These are phyloP conservation scores for Chalcosyrphus nemorum DNA, from an alignment of 2,888 invertebrate genomes.

Conservation along the genomic window DNA sequence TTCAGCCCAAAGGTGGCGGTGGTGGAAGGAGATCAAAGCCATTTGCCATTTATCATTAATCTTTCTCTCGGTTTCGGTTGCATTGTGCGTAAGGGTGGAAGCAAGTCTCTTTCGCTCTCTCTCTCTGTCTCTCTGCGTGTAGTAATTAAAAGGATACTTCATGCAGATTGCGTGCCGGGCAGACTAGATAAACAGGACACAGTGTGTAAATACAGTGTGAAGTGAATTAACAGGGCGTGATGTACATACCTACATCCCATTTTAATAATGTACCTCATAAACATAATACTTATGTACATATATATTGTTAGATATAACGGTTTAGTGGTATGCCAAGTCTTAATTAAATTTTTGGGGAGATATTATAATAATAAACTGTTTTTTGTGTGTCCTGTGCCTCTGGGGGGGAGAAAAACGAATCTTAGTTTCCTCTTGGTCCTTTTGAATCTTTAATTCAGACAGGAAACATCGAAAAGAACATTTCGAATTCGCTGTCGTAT, in stretches of 20 bases:
- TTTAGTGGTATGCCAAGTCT: constrained; percentile 51
- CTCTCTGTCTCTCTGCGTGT: not conserved
- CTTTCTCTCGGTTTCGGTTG: constrained; percentile 15
- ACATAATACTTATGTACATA: not conserved
- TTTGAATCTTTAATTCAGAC: constrained; percentile 46
- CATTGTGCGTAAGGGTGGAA: constrained; percentile 63
- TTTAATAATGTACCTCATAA: constrained; percentile 46
- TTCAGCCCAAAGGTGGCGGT: too few species aligned
- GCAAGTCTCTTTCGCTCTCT: not conserved
- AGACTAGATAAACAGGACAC: constrained; percentile 42
- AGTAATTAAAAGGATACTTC: constrained; percentile 68
- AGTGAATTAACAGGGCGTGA: constrained; percentile 68
- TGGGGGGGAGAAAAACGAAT: not conserved
- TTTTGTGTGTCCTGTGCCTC: constrained; percentile 17
- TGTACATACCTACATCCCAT: constrained; percentile 21
- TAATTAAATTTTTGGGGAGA: constrained; percentile 63
- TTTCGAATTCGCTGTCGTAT: not conserved
- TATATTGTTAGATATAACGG: not conserved
- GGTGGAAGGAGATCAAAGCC: constrained; percentile 53
- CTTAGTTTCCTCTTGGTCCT: constrained; percentile 24
- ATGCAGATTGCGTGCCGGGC: constrained; percentile 65
- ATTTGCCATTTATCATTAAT: constrained; percentile 70
- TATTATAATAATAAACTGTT: constrained; percentile 51
- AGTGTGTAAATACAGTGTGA: constrained; percentile 58
- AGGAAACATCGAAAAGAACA: constrained; percentile 31